Evolutionary conservation across 2,113 vertebrate genomes (phyloP).

Genomic region (Corynorhinus townsendii): DNA sequence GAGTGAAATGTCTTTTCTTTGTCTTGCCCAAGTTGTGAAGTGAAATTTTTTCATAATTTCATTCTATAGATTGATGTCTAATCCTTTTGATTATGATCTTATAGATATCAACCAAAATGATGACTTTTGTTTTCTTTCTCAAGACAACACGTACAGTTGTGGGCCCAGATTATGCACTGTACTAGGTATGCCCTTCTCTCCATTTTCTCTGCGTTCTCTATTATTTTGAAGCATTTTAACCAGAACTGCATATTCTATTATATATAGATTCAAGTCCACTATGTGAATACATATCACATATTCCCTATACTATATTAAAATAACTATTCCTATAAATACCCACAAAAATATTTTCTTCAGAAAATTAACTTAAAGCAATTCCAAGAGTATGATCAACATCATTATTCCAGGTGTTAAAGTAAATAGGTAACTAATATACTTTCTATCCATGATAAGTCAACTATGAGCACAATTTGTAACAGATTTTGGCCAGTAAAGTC

Average conservation of each 20-base stretch:
- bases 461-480: not conserved
- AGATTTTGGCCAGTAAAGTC: not conserved
- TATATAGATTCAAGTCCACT: not conserved
- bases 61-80: not conserved
- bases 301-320: not conserved
- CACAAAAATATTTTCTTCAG: not conserved
- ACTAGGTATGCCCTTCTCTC: not conserved
- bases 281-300: not conserved
- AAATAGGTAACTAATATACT: not conserved
- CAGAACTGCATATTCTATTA: not conserved
- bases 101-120: not conserved
- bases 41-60: not conserved
- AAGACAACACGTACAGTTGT: not conserved
- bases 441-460: not conserved
- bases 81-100: not conserved
- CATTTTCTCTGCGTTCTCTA: not conserved
- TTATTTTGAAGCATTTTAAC: not conserved
- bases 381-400: not conserved
- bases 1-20: not conserved
- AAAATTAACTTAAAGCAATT: slow-evolving; percentile 23
- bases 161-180: not conserved
- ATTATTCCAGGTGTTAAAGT: not conserved
- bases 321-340: not conserved
- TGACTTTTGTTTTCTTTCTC: not conserved
- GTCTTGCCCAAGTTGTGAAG: not conserved